Percentiles rank a stretch among this genome's conserved stretches.
Evolutionary conservation across 2,113 vertebrate species (phyloP).

Genomic region (Heliornis fulica): DNA sequence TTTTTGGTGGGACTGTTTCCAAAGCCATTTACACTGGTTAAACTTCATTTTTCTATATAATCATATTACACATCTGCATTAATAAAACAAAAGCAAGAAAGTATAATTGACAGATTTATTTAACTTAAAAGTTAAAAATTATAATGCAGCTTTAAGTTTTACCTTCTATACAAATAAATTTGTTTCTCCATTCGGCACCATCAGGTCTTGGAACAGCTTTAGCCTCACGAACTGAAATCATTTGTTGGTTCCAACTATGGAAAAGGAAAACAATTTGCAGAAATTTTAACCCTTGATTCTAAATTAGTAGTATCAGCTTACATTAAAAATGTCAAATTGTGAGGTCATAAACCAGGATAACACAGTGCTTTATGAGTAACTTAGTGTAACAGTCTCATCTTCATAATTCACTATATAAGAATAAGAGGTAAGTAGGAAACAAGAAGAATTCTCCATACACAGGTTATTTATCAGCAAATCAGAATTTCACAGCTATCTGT

Average conservation of each 20-base stretch:
- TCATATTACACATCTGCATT: not conserved
- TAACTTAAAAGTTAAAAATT: not conserved
- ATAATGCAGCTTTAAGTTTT: not conserved
- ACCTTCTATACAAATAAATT: constrained; percentile 98
- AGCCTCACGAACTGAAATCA: constrained; percentile 93
- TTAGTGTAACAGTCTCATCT: not conserved
- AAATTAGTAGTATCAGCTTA: not conserved
- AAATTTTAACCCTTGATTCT: not conserved
- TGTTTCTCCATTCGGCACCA: constrained; percentile 87
- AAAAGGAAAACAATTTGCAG: constrained; percentile 34
- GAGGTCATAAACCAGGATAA: not conserved
- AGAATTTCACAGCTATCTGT: not conserved
- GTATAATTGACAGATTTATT: not conserved
- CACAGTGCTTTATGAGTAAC: not conserved
- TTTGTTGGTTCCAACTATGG: constrained; percentile 84
- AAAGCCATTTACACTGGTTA: not conserved
- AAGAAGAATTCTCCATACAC: not conserved
- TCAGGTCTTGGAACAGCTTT: constrained; percentile 82
- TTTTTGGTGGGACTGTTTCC: not conserved
- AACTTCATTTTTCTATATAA: not conserved
- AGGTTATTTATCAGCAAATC: not conserved
- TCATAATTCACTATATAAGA: not conserved
- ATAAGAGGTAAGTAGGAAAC: not conserved
- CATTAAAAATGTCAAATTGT: not conserved
- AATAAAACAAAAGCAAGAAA: not conserved